Evolutionary conservation across 2,113 vertebrate genomes (phyloP).

Genomic region (Terrapene triunguis): DNA sequence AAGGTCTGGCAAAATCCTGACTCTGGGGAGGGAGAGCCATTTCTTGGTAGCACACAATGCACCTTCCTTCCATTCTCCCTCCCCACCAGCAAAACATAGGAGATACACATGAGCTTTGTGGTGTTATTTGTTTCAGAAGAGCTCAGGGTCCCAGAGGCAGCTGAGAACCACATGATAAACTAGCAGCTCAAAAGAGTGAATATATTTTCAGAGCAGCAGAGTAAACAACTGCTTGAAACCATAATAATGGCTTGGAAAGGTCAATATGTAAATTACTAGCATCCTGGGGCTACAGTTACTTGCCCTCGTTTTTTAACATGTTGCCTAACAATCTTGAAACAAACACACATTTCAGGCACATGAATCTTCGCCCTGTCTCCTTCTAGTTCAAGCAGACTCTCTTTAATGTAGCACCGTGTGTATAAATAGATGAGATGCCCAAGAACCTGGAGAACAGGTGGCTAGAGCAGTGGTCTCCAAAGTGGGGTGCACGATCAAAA

Average conservation of each 20-base stretch:
- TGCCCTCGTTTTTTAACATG: slow-evolving; percentile 43
- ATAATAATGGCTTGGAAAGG: slow-evolving; percentile 35
- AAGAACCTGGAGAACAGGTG: background rate
- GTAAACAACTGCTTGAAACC: slow-evolving; percentile 10
- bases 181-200: slow-evolving; percentile 42
- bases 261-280: slow-evolving; percentile 44
- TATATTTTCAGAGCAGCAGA: slow-evolving; percentile 37
- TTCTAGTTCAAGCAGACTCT: background rate
- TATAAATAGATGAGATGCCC: background rate
- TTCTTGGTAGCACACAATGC: background rate
- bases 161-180: background rate
- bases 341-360: slow-evolving; percentile 35
- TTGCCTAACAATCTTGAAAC: slow-evolving; percentile 47
- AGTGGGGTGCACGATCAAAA: too few species aligned
- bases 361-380: background rate
- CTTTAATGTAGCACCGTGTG: background rate
- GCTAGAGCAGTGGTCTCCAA: background rate
- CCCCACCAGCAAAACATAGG: background rate
- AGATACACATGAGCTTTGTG: background rate
- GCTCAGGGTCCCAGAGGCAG: slow-evolving; percentile 27
- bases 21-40: background rate
- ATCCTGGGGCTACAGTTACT: slow-evolving; percentile 29
- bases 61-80: background rate
- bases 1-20: background rate
- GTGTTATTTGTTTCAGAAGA: background rate